Percentiles rank a stretch among this genome's conserved stretches.
Evolutionary conservation across 2,888 invertebrate species (phyloP).

Genomic region (Caenorhabditis auriculariae): DNA sequence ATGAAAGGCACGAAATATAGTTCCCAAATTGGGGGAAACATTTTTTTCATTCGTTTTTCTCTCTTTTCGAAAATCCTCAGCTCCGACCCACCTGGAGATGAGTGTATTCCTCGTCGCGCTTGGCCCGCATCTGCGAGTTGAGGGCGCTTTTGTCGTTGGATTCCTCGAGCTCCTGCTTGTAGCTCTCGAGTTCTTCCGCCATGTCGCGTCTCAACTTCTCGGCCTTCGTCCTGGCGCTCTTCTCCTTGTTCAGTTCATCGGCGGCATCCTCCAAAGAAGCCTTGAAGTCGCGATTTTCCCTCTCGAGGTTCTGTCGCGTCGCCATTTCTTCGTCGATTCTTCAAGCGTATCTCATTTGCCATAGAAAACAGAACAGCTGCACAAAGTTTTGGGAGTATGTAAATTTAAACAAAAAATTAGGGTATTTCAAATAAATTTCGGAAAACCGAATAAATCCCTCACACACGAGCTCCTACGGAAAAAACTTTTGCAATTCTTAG

Average conservation of each 20-base stretch:
- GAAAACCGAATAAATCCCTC: too few species aligned
- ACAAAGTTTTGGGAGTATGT: neutral
- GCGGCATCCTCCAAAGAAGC: slow-evolving; percentile 87
- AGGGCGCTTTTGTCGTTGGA: slow-evolving; percentile 74
- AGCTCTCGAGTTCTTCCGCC: slow-evolving; percentile 68
- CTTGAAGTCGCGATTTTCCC: slow-evolving; percentile 83
- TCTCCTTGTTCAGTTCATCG: slow-evolving; percentile 83
- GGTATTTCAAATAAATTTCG: neutral
- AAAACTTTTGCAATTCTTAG: slow-evolving; percentile 3
- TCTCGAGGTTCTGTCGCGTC: slow-evolving; percentile 80
- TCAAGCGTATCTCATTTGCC: too few species aligned
- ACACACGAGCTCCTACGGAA: too few species aligned
- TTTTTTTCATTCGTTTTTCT: too few species aligned
- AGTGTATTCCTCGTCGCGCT: slow-evolving; percentile 90
- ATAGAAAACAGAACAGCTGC: too few species aligned
- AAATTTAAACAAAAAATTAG: neutral
- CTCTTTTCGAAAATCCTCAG: neutral
- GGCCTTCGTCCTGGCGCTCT: slow-evolving; percentile 76
- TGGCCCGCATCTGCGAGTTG: slow-evolving; percentile 69
- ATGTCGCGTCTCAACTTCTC: slow-evolving; percentile 92
- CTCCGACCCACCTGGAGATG: slow-evolving; percentile 73
- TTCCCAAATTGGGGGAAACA: too few species aligned
- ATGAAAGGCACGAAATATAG: too few species aligned
- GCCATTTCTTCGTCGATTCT: slow-evolving; percentile 84
- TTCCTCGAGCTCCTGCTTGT: slow-evolving; percentile 49